A percentile compares a stretch with the other conserved stretches of the same genome.
phyloP scores from a whole-genome alignment of 2,888 invertebrate genomes.

The Embidobia sp. region DNA sequence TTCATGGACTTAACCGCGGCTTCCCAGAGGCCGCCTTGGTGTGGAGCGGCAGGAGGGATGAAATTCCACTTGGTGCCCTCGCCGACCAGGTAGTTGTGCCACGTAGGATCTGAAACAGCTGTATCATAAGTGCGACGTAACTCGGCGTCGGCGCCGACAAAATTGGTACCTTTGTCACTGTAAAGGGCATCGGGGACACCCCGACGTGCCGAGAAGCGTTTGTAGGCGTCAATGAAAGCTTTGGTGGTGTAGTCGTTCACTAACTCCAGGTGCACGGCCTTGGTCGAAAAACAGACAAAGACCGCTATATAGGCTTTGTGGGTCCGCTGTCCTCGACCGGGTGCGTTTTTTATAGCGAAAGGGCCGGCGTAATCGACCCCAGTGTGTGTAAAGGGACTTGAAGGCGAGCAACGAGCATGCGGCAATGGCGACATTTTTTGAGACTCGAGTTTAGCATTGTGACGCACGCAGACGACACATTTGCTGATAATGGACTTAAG shows the following conservation, averaged over 20 bases:
- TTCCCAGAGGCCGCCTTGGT: not conserved
- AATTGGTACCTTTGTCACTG: conserved; percentile 3
- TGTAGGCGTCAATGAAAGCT: not conserved
- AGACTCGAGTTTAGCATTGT: not conserved
- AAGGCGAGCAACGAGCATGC: not conserved
- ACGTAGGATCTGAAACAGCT: too few relatives aligned
- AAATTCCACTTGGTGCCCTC: too few relatives aligned
- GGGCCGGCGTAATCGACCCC: not conserved
- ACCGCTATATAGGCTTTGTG: not conserved
- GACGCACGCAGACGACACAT: not conserved
- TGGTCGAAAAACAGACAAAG: not conserved
- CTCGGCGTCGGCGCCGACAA: not conserved
- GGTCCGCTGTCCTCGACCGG: not conserved
- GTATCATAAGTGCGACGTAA: too few relatives aligned
- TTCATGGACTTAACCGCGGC: not conserved
- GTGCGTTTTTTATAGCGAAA: not conserved
- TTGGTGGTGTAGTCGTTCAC: not conserved
- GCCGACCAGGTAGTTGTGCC: too few relatives aligned
- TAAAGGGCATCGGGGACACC: not conserved
- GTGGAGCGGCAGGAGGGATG: not conserved
- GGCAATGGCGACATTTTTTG: not conserved
- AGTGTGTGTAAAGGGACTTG: not conserved
- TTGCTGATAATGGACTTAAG: not conserved
- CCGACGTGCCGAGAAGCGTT: not conserved
- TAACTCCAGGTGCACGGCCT: not conserved